Percentiles rank a stretch among this genome's conserved stretches.
Evolutionary conservation across 2,113 vertebrate species (phyloP).

Genomic region (Pomatorhinus ruficollis): DNA sequence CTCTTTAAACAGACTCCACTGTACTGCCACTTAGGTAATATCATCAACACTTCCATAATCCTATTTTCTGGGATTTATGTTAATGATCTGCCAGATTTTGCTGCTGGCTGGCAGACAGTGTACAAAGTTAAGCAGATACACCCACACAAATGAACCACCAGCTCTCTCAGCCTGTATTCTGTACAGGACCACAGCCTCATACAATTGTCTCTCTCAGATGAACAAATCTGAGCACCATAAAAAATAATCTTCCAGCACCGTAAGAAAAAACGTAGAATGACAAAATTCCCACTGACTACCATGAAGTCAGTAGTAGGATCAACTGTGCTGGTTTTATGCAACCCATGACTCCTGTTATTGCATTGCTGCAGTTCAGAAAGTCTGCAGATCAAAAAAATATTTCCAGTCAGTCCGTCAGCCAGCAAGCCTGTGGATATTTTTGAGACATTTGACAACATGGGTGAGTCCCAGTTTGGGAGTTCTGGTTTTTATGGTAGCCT

Average conservation of each 20-base stretch:
- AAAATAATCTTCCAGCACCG: neutral
- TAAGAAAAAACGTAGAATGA: neutral
- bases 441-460: neutral
- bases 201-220: neutral
- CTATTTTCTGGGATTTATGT: constrained; percentile 46
- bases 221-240: neutral
- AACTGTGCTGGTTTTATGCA: neutral
- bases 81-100: constrained; percentile 24
- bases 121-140: neutral
- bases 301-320: neutral
- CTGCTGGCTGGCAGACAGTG: neutral
- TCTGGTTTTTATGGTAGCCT: neutral
- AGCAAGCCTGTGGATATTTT: neutral
- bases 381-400: neutral
- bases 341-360: neutral
- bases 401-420: neutral
- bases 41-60: constrained; percentile 44
- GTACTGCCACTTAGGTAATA: constrained; percentile 12
- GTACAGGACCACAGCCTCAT: neutral
- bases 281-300: neutral
- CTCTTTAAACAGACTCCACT: constrained; percentile 17
- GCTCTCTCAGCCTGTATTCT: neutral
- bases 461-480: neutral
- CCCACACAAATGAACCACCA: neutral
- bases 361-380: neutral